These are phyloP conservation scores for Semotilus atromaculatus DNA, from an alignment of 2,797 vertebrate genomes.

Conservation along the genomic window DNA sequence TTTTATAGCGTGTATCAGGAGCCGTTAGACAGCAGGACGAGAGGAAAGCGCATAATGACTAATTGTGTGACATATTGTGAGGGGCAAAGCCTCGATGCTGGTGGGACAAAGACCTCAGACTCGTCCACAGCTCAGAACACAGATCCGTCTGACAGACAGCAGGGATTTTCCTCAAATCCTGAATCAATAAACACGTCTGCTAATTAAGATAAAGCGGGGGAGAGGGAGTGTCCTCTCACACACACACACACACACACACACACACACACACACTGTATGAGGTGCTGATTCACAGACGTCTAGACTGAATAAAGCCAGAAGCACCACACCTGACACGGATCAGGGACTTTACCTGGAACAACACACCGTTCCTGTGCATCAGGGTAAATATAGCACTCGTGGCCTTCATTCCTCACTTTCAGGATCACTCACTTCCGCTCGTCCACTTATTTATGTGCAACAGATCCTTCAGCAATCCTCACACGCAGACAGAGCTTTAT, in stretches of 20 bases:
- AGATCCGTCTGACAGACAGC: constrained; percentile 78
- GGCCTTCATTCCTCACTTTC: neutral
- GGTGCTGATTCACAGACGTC: constrained; percentile 69
- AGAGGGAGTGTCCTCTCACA: constrained; percentile 2
- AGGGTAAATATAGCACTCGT: neutral
- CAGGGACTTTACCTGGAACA: constrained; percentile 27
- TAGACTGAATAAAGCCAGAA: constrained; percentile 66
- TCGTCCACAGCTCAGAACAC: constrained; percentile 65
- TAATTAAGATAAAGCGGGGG: constrained; percentile 70
- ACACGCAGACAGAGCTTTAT: too few relatives aligned
- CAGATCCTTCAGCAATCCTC: neutral
- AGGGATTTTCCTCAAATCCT: constrained; percentile 74
- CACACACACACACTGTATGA: neutral
- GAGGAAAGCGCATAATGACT: constrained; percentile 28
- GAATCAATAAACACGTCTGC: constrained; percentile 81
- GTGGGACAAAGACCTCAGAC: constrained; percentile 12
- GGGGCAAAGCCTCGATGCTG: constrained; percentile 6
- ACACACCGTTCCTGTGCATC: neutral
- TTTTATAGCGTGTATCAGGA: neutral
- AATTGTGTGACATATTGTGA: constrained; percentile 42
- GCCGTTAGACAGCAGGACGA: neutral
- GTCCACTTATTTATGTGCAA: neutral
- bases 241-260: too few relatives aligned
- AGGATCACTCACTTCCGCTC: too few relatives aligned
- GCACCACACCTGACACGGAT: constrained; percentile 45